Base-by-base conservation (phyloP, 2,113 vertebrate species). In the Natator depressus region DNA sequence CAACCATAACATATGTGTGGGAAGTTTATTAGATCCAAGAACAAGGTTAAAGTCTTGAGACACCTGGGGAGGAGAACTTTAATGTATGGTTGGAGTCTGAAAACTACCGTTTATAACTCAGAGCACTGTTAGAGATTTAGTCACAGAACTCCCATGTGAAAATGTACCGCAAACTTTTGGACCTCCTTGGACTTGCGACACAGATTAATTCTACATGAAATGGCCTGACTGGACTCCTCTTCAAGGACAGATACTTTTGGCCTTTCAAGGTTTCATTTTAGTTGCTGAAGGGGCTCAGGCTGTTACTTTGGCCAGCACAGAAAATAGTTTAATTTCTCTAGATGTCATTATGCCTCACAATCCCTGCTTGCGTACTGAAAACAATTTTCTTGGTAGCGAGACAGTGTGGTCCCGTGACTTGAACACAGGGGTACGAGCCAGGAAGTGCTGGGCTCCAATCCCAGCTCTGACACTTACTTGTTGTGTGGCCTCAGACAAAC, bases 401-500 rank as follows among this genome's bases (percentile, higher is more conserved):
- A 90, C 50, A 86, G 92, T 96, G 94, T 89, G 93, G 86, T 95
- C 87, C 84, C 93, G 95, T 84, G 1, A 3, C 93, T 87, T 87
- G 84, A 97, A 91, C 19, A 59, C 12, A 84, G 86, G 84, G 90
- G 91, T 91, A 96, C 82, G 78, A 96, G 93, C 93, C 97, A 97
- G 93, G 95, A 80, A 75, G 79, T 31, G 89, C 90, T 97, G 94
- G 96, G 95, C 96, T 96, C 93, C 84, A 93, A 94, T 97, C 96
- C 96, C 95, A 97, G 95, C 97, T 96, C 87, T 90, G 89, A 96
- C 94, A 94, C 94, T 96, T 94, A 88, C 95, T 96, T 46, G 88
- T 95, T 97, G 97, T 97, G 96, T 97, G 97, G 96, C 95, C 96
- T 97, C 93, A 95, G 87, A 97, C 93, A 97, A 96, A 91, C 85